Evolutionary conservation across 2,113 vertebrate genomes (phyloP).

Genomic region (Scophthalmus maximus): DNA sequence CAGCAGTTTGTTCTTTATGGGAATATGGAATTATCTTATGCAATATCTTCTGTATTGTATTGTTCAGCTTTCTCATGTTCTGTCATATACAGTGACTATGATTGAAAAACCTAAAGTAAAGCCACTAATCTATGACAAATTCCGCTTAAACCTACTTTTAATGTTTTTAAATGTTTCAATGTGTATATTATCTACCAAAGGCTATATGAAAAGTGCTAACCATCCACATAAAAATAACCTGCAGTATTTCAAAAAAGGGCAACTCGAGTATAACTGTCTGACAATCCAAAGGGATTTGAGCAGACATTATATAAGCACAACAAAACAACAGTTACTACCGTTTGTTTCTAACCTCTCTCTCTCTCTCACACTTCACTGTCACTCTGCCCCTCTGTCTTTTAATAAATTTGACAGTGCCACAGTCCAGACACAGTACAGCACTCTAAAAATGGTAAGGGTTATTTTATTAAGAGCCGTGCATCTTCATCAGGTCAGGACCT

Average conservation of each 20-base stretch:
- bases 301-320: neutral
- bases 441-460: slow-evolving; percentile 13
- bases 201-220: too few species aligned
- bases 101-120: neutral
- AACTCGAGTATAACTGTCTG: neutral
- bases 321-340: neutral
- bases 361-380: neutral
- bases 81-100: neutral
- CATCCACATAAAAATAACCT: too few species aligned
- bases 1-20: neutral
- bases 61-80: neutral
- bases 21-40: neutral
- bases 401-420: slow-evolving; percentile 9
- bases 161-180: too few species aligned
- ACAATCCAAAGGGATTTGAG: neutral
- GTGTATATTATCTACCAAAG: too few species aligned
- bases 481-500: slow-evolving; percentile 29
- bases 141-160: too few species aligned
- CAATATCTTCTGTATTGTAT: neutral
- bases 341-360: neutral
- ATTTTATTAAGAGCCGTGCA: slow-evolving; percentile 50
- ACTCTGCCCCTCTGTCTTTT: neutral
- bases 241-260: too few species aligned
- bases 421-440: slow-evolving; percentile 1
- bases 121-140: neutral